Percentiles rank a stretch among this genome's conserved stretches.
Conservation (phyloP, 2,888 invertebrate genomes). For the Andrena dorsata region DNA sequence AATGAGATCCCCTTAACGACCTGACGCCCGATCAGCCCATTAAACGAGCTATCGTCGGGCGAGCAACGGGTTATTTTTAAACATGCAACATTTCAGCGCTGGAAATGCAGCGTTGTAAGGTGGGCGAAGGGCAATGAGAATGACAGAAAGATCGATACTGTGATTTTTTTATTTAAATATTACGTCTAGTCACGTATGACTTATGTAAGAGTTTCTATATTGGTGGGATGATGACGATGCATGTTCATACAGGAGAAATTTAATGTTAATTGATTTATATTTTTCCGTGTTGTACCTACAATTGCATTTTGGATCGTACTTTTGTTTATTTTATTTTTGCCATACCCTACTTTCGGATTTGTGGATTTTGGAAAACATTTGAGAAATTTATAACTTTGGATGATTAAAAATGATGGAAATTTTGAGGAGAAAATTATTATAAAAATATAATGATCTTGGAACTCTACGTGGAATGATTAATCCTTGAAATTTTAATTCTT, state of each 20-base stretch:
- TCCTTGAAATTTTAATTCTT: too few species aligned
- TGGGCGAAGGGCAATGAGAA: background rate
- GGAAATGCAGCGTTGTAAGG: background rate
- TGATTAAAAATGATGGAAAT: too few species aligned
- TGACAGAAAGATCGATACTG: background rate
- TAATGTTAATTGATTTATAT: background rate
- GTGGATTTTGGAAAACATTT: background rate
- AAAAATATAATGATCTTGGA: too few species aligned
- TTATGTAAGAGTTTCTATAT: background rate
- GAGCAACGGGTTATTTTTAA: constrained; percentile 21
- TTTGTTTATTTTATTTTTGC: background rate
- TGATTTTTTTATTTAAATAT: background rate
- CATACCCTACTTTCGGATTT: background rate
- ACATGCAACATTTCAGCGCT: constrained; percentile 10
- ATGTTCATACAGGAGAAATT: background rate
- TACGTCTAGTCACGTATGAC: constrained; percentile 4
- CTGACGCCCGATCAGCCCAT: constrained; percentile 26
- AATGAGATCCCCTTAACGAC: constrained; percentile 66
- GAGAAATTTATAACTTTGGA: background rate
- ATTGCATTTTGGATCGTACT: background rate
- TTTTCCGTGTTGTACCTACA: background rate
- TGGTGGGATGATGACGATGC: background rate
- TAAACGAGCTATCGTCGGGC: background rate
- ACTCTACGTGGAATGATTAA: too few species aligned
- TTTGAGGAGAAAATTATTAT: too few species aligned